Conservation (phyloP, 2,797 vertebrate genomes). For the Nannoperca australis region DNA sequence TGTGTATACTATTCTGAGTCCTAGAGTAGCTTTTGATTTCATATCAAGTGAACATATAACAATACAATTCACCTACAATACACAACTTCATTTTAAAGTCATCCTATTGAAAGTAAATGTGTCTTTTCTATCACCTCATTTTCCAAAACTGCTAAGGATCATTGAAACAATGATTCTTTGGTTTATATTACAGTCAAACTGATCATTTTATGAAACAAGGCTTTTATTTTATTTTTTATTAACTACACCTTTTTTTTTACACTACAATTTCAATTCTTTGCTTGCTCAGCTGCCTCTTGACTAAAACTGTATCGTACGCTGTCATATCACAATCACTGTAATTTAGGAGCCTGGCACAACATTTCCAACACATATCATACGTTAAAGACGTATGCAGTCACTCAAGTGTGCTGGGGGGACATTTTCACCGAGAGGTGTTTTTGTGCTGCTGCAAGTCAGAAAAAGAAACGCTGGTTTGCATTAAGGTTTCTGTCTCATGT, state of each 20-base stretch:
- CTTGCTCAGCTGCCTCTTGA: conserved; percentile 29
- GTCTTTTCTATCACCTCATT: conserved; percentile 34
- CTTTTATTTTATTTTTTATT: conserved; percentile 5
- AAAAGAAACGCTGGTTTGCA: conserved; percentile 82
- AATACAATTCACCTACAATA: conserved; percentile 43
- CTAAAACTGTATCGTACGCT: conserved; percentile 43
- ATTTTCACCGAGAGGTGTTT: conserved; percentile 40
- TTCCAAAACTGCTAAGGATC: conserved; percentile 27
- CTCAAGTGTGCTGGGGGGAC: conserved; percentile 19
- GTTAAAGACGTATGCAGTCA: conserved; percentile 22
- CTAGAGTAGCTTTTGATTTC: conserved; percentile 41
- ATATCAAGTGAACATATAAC: conserved; percentile 40
- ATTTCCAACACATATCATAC: conserved; percentile 4
- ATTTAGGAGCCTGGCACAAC: conserved; percentile 25
- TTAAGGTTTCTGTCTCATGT: conserved; percentile 87
- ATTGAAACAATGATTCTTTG: conserved; percentile 23
- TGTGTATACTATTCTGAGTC: conserved; percentile 52
- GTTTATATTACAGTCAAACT: background rate
- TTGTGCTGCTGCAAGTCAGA: conserved; percentile 24
- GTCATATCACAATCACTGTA: conserved; percentile 48
- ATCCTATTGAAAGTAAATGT: conserved; percentile 34
- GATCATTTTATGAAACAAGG: conserved; percentile 10
- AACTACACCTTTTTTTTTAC: background rate
- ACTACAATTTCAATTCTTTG: conserved; percentile 19
- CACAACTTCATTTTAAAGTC: conserved; percentile 39